These are phyloP conservation scores for Malthinus flaveolus DNA, from an alignment of 2,888 invertebrate genomes.

Conservation along the genomic window DNA sequence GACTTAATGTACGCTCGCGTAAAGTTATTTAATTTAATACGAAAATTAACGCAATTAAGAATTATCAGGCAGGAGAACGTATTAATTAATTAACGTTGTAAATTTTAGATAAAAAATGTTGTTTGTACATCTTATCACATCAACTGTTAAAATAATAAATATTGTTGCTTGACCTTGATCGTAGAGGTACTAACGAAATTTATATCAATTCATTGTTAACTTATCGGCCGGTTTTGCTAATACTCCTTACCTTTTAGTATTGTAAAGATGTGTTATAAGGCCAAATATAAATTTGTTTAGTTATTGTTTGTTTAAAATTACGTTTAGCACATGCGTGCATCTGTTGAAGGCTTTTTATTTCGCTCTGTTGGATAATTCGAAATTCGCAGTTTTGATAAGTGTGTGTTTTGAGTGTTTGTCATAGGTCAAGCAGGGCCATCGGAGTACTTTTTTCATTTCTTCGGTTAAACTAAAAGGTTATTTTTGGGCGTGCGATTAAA, in stretches of 20 bases:
- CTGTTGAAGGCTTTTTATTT: conserved; percentile 8
- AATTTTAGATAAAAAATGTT: too few relatives aligned
- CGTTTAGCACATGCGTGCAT: conserved; percentile 16
- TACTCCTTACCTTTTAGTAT: too few relatives aligned
- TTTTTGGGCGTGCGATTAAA: too few relatives aligned
- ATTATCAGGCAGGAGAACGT: background rate
- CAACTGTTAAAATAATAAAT: too few relatives aligned
- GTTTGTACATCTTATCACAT: too few relatives aligned
- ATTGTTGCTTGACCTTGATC: too few relatives aligned
- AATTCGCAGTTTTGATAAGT: conserved; percentile 7
- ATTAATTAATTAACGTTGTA: background rate
- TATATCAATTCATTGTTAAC: too few relatives aligned
- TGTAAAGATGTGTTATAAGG: background rate
- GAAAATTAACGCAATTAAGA: background rate
- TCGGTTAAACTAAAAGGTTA: too few relatives aligned
- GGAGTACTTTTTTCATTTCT: background rate
- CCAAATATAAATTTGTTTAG: background rate
- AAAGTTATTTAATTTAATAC: background rate
- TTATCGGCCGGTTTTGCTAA: too few relatives aligned
- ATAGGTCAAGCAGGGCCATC: conserved; percentile 4
- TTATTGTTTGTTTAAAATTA: conserved; percentile 1
- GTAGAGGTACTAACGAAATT: too few relatives aligned
- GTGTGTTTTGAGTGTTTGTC: background rate
- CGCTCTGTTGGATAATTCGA: background rate
- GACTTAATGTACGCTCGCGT: too few relatives aligned